Conservation (phyloP, 1,140 invertebrate genomes). For the Monomorium pharaonis region DNA sequence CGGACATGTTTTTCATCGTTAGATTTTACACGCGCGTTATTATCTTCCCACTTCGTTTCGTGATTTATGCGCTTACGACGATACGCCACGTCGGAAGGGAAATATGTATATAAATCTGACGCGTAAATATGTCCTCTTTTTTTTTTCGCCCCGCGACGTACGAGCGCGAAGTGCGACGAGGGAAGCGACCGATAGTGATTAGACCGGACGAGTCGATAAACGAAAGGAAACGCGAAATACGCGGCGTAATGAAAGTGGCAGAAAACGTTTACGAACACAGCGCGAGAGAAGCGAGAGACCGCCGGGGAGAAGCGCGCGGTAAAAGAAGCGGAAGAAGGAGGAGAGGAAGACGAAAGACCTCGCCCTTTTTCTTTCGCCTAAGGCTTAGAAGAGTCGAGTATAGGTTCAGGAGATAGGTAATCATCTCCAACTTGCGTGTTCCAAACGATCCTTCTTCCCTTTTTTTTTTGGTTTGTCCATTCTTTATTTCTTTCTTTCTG, state of each 20-base stretch:
- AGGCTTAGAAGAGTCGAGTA: slow-evolving; percentile 67
- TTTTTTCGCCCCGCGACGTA: not conserved
- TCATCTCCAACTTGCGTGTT: slow-evolving; percentile 83
- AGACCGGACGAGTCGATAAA: slow-evolving; percentile 6
- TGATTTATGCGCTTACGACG: slow-evolving; percentile 3
- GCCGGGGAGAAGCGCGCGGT: slow-evolving; percentile 13
- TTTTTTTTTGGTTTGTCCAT: not conserved
- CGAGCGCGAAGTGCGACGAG: not conserved
- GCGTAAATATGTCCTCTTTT: not conserved
- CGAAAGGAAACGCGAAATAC: slow-evolving; percentile 29
- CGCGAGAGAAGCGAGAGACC: not conserved
- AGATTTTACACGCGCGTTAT: slow-evolving; percentile 12
- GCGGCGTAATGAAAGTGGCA: slow-evolving; percentile 62
- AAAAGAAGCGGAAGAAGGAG: slow-evolving; percentile 44
- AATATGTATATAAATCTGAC: not conserved
- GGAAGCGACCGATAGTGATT: not conserved
- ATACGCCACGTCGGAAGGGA: not conserved
- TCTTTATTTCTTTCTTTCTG: not conserved
- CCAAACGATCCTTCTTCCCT: slow-evolving; percentile 76
- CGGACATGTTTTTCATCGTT: slow-evolving; percentile 61
- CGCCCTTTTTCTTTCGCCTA: slow-evolving; percentile 59
- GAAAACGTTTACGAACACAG: slow-evolving; percentile 27
- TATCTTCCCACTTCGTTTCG: not conserved
- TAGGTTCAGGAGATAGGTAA: slow-evolving; percentile 78
- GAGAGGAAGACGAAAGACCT: slow-evolving; percentile 46